Evolutionary conservation across 2,888 invertebrate species (phyloP), one percentile per base, ranked within the genome.

Genomic region (Cataglyphis rosenhaueri): DNA sequence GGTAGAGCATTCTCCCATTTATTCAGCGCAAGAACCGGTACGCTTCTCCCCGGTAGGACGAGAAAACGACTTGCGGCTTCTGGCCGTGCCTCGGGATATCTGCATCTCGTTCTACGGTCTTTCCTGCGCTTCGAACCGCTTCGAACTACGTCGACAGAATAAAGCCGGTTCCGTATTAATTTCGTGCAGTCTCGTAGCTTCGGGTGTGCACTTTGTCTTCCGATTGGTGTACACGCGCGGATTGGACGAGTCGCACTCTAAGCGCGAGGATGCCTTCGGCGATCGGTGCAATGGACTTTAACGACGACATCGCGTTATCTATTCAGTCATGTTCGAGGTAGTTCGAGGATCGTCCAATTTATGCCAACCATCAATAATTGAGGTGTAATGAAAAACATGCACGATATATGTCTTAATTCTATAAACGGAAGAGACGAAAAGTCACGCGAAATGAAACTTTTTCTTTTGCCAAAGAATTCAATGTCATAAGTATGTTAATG

Each of bases 1-100:
- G 92, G 91, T 89, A 91, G 87, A 82, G 86, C 88, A 85, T 89
- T 89, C 90, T 90, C 86, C 88, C 88, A 90, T 91, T 90, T 89
- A 89, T 90, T 86, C 86, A 81, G 68, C 71, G 85, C 85, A 76
- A 82, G 81, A 90, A 90, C 90, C 90, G 90, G 90, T 90, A 89
- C 88, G 82, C 87, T 83, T 73, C 74, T 82, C 66, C 18, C 2
- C 71, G 76, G 62, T 62, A 71, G 85, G 68, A 85, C 78, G 83
- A 75, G 86, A 87, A 83, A 78, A 82, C 81, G 79, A 81, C 85
- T 82, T 62, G 81, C 66, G 85, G 75, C 86, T 52, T 15, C 74
- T 29, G 57, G 65, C 68, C 75, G 66, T 64, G 86, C 81, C 84
- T 75, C 70, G 71, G 71, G 88, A 85, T 84, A 86, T 87, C 84